Evolutionary conservation across 1,140 invertebrate genomes (phyloP), one percentile per base, ranked within the genome.

Genomic region (Heliconius hermathena): DNA sequence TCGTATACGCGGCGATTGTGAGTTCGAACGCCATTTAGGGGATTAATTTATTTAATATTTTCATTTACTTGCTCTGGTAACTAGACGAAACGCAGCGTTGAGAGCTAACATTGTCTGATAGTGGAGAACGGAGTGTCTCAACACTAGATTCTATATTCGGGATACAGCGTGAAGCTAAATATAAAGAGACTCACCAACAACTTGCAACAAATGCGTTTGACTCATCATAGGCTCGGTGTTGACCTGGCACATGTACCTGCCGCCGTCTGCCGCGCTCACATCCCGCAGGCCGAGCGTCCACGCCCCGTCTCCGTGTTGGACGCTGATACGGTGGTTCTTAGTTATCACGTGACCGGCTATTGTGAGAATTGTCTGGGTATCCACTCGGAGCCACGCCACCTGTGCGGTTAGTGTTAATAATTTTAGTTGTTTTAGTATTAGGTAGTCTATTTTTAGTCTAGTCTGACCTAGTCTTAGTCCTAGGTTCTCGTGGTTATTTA

Each of bases 211-310:
- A 36, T 98, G 98, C 70, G 97, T 96, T 94, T 98, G 97, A 87
- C 97, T 98, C 89, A 97, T 98, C 97, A 99, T 98, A 0, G 98
- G 97, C 89, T 98, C 97, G 2, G 98, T 98, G 91, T 99, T 99
- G 81, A 99, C 97, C 93, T 98, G 97, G 90, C 97, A 98, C 97
- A 98, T 98, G 92, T 98, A 97, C 90, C 97, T 96, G 11, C 97
- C 97, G 22, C 96, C 95, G 91, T 98, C 97, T 1, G 95, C 94
- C 84, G 97, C 96, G 33, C 95, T 95, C 0, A 98, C 96, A 83
- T 98, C 97, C 70, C 96, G 95, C 85, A 98, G 97, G 76, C 97
- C 97, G 20, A 98, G 95, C 85, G 96, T 96, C 97, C 98, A 98
- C 2, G 97, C 97, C 81, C 97, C 96, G 83, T 98, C 97, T 49